A percentile compares a stretch with the other conserved stretches of the same genome.
phyloP scores from a whole-genome alignment of 2,888 invertebrate species.

The Hirtodrosophila trivittata region DNA sequence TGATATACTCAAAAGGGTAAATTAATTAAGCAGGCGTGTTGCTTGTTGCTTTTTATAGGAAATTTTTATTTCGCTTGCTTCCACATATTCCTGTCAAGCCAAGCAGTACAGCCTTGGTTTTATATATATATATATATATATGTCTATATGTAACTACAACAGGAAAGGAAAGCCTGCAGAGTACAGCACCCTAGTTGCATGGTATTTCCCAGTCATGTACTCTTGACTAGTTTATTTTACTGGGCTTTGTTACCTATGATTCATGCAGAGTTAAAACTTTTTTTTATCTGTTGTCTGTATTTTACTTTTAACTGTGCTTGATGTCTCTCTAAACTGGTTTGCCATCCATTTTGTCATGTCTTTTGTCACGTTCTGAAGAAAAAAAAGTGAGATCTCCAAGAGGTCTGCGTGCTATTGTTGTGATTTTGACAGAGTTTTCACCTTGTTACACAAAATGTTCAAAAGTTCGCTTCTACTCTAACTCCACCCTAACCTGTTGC shows the following conservation, averaged over 20 bases:
- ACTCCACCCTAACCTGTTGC: conserved; percentile 42
- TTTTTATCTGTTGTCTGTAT: conserved; percentile 18
- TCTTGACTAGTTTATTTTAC: background rate
- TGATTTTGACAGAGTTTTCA: conserved; percentile 57
- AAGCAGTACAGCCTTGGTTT: too few species aligned
- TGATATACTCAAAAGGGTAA: background rate
- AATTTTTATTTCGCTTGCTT: too few species aligned
- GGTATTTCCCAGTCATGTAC: background rate
- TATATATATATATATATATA: too few species aligned
- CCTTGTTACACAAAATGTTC: conserved; percentile 43
- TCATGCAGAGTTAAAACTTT: conserved; percentile 36
- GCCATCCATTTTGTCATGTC: conserved; percentile 43
- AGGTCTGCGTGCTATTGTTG: conserved; percentile 31
- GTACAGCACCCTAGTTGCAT: too few species aligned
- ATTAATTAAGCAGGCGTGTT: too few species aligned
- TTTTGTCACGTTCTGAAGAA: conserved; percentile 71
- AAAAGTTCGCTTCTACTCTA: background rate
- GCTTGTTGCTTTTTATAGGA: too few species aligned
- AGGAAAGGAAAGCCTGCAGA: too few species aligned
- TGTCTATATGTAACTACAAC: too few species aligned
- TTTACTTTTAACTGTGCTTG: conserved; percentile 30
- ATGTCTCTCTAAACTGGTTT: conserved; percentile 69
- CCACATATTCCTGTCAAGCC: too few species aligned
- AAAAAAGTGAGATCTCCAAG: conserved; percentile 68
- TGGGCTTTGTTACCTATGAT: conserved; percentile 48